Percentiles rank a stretch among this genome's conserved stretches.
These are phyloP conservation scores for Sebastes steindachneri DNA, from an alignment of 2,797 vertebrate species.

Conservation along the genomic window DNA sequence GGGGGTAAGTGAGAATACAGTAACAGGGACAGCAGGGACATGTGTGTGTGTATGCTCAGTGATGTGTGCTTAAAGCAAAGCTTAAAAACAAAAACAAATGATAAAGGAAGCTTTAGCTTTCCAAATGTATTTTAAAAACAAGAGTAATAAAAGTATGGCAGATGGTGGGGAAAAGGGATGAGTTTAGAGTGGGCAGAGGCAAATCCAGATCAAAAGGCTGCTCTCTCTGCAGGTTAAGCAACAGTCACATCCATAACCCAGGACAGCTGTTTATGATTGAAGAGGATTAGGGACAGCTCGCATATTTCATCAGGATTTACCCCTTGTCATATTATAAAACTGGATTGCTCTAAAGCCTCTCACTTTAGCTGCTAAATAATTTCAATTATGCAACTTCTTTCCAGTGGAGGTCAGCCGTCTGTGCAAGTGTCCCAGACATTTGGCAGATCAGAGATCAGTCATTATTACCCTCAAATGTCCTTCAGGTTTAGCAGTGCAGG, in stretches of 20 bases:
- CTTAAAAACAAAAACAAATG: slow-evolving; percentile 7
- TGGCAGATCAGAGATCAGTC: slow-evolving; percentile 57
- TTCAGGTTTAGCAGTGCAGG: slow-evolving; percentile 51
- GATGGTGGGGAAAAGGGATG: slow-evolving; percentile 64
- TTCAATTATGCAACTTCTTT: slow-evolving; percentile 65
- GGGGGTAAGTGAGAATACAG: background rate
- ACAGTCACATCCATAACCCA: slow-evolving; percentile 72
- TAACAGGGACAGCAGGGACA: background rate
- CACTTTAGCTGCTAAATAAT: slow-evolving; percentile 70
- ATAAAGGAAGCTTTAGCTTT: slow-evolving; percentile 14
- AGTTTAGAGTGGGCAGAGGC: slow-evolving; percentile 46
- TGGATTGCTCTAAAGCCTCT: slow-evolving; percentile 66
- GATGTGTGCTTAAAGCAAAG: slow-evolving; percentile 2
- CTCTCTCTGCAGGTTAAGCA: slow-evolving; percentile 73
- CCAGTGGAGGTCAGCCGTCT: slow-evolving; percentile 51
- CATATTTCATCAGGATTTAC: slow-evolving; percentile 81
- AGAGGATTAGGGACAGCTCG: slow-evolving; percentile 73
- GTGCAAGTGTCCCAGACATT: slow-evolving; percentile 14
- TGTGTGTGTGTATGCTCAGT: background rate
- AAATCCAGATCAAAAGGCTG: slow-evolving; percentile 77
- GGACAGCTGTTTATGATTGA: slow-evolving; percentile 79
- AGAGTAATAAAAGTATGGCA: slow-evolving; percentile 60
- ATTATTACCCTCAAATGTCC: slow-evolving; percentile 56
- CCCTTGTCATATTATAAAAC: slow-evolving; percentile 59
- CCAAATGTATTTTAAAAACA: slow-evolving; percentile 46